These are phyloP conservation scores for Clusia tigrina DNA, from an alignment of 2,888 invertebrate genomes.

Conservation along the genomic window DNA sequence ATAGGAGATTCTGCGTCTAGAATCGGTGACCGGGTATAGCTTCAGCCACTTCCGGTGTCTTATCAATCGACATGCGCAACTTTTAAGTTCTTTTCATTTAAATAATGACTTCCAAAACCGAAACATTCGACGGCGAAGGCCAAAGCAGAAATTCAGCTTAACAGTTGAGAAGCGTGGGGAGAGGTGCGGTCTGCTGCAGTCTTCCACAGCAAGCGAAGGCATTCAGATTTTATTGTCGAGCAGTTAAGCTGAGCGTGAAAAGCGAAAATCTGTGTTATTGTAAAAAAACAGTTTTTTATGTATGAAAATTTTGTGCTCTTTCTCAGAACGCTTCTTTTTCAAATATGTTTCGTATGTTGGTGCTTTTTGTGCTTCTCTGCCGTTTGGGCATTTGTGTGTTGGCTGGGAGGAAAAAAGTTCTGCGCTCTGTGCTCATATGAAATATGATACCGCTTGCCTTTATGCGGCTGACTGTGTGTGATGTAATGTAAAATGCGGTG, in stretches of 20 bases:
- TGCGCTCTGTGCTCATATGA: neutral
- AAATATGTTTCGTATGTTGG: neutral
- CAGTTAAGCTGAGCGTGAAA: constrained; percentile 1
- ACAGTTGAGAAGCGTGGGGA: no score
- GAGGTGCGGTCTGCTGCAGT: no score
- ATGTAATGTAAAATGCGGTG: constrained; percentile 20
- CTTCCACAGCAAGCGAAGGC: neutral
- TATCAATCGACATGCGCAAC: no score
- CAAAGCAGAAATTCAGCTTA: no score
- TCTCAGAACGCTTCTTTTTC: neutral
- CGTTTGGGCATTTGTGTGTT: neutral
- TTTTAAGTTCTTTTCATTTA: no score
- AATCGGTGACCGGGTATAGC: no score
- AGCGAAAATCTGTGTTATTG: neutral
- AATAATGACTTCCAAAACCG: no score
- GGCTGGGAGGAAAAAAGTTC: neutral
- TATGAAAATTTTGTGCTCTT: neutral
- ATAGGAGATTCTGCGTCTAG: no score
- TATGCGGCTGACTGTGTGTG: constrained; percentile 14
- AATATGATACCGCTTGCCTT: constrained; percentile 5
- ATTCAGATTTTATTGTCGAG: constrained; percentile 2
- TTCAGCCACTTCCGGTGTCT: no score
- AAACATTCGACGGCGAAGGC: neutral
- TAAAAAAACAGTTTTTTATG: neutral
- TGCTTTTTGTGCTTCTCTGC: neutral